A percentile compares a stretch with the other conserved stretches of the same genome.
Evolutionary conservation across 2,797 vertebrate species (phyloP).

Genomic region (Lophius americanus): DNA sequence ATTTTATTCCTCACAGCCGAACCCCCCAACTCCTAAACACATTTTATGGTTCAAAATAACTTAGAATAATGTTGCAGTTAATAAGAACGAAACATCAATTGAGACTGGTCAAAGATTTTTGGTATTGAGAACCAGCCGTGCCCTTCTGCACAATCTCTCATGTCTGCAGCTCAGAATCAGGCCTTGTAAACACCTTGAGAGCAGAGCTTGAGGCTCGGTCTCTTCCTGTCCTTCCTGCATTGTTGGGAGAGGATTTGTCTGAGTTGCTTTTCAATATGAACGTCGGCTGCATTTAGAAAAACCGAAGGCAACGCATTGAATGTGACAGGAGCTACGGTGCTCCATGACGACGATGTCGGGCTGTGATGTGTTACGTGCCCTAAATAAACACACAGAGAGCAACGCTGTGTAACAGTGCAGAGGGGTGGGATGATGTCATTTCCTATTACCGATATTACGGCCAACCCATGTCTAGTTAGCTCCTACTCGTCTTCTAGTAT

Average conservation of each 20-base stretch:
- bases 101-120: constrained; percentile 1
- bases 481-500: not conserved
- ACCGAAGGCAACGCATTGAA: constrained; percentile 7
- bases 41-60: not conserved
- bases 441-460: not conserved
- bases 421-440: not conserved
- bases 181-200: constrained; percentile 4
- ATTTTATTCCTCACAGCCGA: not conserved
- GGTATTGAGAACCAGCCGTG: not conserved
- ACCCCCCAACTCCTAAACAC: not conserved
- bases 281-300: not conserved
- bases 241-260: constrained; percentile 8
- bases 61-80: not conserved
- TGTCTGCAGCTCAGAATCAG: constrained; percentile 4
- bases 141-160: not conserved
- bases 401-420: not conserved
- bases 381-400: constrained; percentile 2
- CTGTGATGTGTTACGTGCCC: not conserved
- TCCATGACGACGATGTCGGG: not conserved
- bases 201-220: constrained; percentile 9
- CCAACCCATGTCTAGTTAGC: not conserved
- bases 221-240: not conserved
- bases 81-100: not conserved
- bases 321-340: constrained; percentile 16
- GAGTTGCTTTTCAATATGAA: constrained; percentile 8